A percentile compares a stretch with the other conserved stretches of the same genome.
Conservation (phyloP, 2,797 vertebrate genomes). For the Acipenser ruthenus region DNA sequence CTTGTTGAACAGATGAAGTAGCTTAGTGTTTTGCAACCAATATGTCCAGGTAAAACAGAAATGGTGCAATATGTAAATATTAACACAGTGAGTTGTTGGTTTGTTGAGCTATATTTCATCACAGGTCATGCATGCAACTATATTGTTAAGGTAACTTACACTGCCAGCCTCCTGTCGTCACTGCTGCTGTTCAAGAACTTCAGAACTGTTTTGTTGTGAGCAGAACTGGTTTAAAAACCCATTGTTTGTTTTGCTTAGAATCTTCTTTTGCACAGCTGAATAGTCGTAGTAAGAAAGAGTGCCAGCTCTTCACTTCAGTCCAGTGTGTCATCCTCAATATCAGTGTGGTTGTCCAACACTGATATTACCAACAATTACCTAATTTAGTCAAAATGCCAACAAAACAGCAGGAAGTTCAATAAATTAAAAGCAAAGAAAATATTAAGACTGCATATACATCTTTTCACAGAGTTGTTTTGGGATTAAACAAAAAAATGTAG, state of each 20-base stretch:
- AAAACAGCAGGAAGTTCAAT: conserved; percentile 43
- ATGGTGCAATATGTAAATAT: conserved; percentile 45
- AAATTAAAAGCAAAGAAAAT: conserved; percentile 57
- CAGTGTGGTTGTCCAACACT: conserved; percentile 17
- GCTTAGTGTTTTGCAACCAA: conserved; percentile 20
- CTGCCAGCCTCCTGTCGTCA: conserved; percentile 68
- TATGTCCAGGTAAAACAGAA: conserved; percentile 32
- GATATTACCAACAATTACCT: conserved; percentile 31
- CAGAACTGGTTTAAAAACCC: conserved; percentile 62
- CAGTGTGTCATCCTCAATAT: conserved; percentile 60
- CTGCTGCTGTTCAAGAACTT: conserved; percentile 54
- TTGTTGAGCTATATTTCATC: conserved; percentile 25
- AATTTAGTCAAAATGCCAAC: conserved; percentile 60
- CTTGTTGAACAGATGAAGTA: background rate
- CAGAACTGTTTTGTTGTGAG: conserved; percentile 72
- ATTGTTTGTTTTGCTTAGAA: conserved; percentile 54
- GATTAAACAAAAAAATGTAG: conserved; percentile 2
- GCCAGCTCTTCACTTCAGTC: conserved; percentile 38
- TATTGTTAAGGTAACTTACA: conserved; percentile 69
- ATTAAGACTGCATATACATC: conserved; percentile 47
- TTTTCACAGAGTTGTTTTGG: conserved; percentile 45
- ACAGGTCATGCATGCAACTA: conserved; percentile 61
- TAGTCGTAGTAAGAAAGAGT: conserved; percentile 9
- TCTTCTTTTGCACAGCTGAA: conserved; percentile 29
- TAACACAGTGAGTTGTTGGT: conserved; percentile 38